These are phyloP conservation scores for Pilophorus perplexus DNA, from an alignment of 2,888 invertebrate genomes.

Conservation along the genomic window DNA sequence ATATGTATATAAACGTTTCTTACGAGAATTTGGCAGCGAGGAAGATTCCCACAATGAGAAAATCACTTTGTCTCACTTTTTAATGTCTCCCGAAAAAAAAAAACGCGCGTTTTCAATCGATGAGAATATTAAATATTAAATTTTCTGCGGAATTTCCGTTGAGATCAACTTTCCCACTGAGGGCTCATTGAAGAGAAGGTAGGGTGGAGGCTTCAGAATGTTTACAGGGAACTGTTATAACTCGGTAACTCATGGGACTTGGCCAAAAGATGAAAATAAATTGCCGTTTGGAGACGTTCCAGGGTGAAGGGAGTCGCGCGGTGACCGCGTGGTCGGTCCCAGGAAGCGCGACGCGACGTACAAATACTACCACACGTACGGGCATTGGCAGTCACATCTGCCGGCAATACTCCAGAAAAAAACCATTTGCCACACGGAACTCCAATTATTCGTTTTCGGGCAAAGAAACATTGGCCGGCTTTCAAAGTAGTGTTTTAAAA, in stretches of 20 bases:
- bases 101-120: background rate
- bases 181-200: background rate
- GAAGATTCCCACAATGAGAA: no score
- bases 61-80: no score
- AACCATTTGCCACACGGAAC: no score
- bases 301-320: constrained; percentile 8
- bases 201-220: background rate
- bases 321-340: constrained; percentile 13
- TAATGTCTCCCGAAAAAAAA: background rate
- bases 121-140: no score
- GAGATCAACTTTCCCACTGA: constrained; percentile 11
- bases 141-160: background rate
- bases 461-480: no score
- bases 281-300: constrained; percentile 1
- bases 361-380: no score
- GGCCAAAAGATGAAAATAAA: constrained; percentile 30
- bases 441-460: no score
- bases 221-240: constrained; percentile 29
- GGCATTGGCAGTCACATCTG: no score
- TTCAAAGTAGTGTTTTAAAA: no score
- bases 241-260: constrained; percentile 23
- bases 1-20: background rate
- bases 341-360: background rate
- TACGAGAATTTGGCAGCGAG: no score
- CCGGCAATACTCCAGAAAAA: no score